Percentiles rank a stretch among this genome's conserved stretches.
Conservation (phyloP, 2,113 vertebrate species). For the Parus major region DNA sequence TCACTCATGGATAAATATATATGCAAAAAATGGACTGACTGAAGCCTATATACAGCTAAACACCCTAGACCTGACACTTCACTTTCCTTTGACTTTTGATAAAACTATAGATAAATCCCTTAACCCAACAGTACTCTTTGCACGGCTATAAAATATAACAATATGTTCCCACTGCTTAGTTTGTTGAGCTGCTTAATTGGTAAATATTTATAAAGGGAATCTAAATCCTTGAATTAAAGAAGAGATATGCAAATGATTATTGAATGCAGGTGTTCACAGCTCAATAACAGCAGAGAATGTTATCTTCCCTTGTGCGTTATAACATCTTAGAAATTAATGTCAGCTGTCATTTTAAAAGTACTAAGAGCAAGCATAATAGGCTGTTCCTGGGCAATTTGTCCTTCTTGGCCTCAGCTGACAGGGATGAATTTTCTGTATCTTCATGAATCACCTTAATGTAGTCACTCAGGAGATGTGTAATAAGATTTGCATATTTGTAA, state of each 20-base stretch:
- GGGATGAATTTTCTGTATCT: conserved; percentile 53
- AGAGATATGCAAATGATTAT: conserved; percentile 33
- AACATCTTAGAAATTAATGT: conserved; percentile 70
- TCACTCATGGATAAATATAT: not conserved
- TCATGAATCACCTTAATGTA: conserved; percentile 68
- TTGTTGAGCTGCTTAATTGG: conserved; percentile 10
- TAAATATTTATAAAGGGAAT: conserved; percentile 53
- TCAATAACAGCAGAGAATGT: conserved; percentile 7
- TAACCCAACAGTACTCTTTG: not conserved
- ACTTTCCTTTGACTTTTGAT: not conserved
- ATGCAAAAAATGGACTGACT: not conserved
- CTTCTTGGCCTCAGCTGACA: conserved; percentile 43
- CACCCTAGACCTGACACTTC: not conserved
- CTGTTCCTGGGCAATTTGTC: conserved; percentile 51
- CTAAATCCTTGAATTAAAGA: conserved; percentile 47
- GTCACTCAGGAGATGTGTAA: conserved; percentile 35
- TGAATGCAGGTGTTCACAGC: conserved; percentile 44
- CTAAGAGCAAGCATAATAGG: conserved; percentile 43
- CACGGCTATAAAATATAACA: not conserved
- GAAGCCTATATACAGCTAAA: not conserved
- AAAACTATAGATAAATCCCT: not conserved
- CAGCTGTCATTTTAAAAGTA: conserved; percentile 60
- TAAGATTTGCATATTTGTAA: conserved; percentile 43
- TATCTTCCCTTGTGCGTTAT: conserved; percentile 17
- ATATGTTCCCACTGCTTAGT: not conserved